phyloP scores from a whole-genome alignment of 2,113 vertebrate species.

The Centrocercus urophasianus region DNA sequence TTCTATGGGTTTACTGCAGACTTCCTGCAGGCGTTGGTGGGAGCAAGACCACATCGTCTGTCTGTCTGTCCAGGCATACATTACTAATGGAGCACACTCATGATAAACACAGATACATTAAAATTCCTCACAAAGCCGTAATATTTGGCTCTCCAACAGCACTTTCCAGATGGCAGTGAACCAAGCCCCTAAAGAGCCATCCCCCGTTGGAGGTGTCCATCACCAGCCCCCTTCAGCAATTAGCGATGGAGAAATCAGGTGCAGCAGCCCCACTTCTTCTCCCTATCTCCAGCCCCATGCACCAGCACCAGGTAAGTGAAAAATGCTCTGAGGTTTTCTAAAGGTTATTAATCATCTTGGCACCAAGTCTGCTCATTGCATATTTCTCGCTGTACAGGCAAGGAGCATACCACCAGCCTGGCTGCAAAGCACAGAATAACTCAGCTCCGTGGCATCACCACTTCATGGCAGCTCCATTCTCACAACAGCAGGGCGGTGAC shows the following conservation, averaged over 20 bases:
- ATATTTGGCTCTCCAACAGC: not conserved
- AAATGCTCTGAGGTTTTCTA: not conserved
- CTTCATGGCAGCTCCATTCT: not conserved
- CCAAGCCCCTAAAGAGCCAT: not conserved
- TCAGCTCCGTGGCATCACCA: not conserved
- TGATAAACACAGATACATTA: not conserved
- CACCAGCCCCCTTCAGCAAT: not conserved
- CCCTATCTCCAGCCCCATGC: not conserved
- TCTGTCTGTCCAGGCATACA: fast-evolving
- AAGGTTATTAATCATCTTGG: not conserved
- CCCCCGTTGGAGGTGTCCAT: not conserved
- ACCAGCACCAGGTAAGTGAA: fast-evolving
- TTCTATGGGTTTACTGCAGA: not conserved
- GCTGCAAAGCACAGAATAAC: not conserved
- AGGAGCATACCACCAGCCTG: not conserved
- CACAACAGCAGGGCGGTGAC: not conserved
- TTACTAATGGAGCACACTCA: not conserved
- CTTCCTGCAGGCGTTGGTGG: not conserved
- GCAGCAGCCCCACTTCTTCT: fast-evolving
- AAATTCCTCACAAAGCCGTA: not conserved
- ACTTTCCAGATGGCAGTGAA: not conserved
- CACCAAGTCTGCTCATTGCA: fast-evolving
- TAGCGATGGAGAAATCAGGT: not conserved
- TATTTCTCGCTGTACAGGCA: not conserved
- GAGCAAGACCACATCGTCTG: not conserved